These are phyloP conservation scores for Amphiura filiformis DNA, from an alignment of 35 echinoderm and acorn worm species.

Conservation along the genomic window DNA sequence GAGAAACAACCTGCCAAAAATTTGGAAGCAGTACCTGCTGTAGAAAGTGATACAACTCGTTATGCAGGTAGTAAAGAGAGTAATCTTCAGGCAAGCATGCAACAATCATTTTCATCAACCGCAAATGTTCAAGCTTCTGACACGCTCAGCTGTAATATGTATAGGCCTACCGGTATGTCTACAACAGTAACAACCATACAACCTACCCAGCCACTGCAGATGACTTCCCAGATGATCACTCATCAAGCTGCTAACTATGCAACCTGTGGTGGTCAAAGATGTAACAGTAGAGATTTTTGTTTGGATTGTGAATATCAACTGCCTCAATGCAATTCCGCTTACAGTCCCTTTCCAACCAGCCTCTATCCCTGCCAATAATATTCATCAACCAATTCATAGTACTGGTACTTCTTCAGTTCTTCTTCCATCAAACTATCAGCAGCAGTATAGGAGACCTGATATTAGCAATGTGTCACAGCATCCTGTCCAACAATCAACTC, in stretches of 20 bases:
- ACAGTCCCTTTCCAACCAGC: background rate
- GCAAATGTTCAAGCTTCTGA: background rate
- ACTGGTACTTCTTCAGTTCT: no score
- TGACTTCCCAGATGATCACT: background rate
- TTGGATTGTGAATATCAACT: background rate
- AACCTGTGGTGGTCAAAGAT: background rate
- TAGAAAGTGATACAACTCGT: background rate
- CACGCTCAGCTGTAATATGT: background rate
- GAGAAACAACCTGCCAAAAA: background rate
- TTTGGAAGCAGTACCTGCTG: background rate
- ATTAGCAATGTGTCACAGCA: background rate
- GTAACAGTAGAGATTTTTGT: background rate
- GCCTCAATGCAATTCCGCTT: background rate
- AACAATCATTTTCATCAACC: background rate
- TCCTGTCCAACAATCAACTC: background rate
- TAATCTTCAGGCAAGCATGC: background rate
- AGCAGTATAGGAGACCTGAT: background rate
- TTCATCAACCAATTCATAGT: background rate
- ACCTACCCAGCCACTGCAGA: background rate
- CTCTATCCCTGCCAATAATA: background rate
- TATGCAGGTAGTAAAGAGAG: no score
- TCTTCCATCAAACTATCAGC: background rate
- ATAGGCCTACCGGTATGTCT: background rate
- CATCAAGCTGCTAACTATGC: background rate
- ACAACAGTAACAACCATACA: background rate